Evolutionary conservation across 1,140 invertebrate species (phyloP).

Genomic region (Bilobella aurantiaca): DNA sequence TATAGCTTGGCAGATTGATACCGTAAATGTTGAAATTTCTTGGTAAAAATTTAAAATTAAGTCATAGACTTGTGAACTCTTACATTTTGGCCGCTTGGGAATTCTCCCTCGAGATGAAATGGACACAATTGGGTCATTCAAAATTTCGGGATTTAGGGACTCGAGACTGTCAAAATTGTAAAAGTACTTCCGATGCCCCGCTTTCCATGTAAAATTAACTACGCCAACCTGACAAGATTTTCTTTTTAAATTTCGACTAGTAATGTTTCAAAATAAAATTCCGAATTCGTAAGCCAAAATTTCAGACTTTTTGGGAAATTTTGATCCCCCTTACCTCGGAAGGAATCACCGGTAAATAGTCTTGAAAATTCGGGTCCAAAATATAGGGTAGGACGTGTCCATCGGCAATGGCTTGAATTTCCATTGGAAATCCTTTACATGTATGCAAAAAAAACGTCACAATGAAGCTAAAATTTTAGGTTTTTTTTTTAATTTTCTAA

Average conservation of each 20-base stretch:
- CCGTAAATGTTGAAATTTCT: constrained; percentile 10
- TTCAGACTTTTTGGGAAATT: neutral
- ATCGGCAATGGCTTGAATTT: constrained; percentile 77
- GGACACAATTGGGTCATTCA: constrained; percentile 73
- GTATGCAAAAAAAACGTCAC: neutral
- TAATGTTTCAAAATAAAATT: too few species aligned
- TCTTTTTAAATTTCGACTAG: too few species aligned
- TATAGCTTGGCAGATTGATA: neutral
- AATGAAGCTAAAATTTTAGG: neutral
- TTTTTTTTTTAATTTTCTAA: neutral
- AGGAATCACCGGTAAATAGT: constrained; percentile 75
- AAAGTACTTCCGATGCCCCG: constrained; percentile 69
- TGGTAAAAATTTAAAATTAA: neutral
- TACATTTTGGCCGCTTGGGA: constrained; percentile 72
- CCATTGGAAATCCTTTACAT: constrained; percentile 62
- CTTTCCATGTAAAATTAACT: constrained; percentile 87
- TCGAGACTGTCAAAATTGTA: constrained; percentile 77
- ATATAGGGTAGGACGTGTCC: constrained; percentile 73
- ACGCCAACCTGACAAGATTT: constrained; percentile 46
- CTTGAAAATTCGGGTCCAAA: constrained; percentile 76
- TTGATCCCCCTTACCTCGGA: constrained; percentile 56
- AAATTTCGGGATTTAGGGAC: constrained; percentile 68
- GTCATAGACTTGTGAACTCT: constrained; percentile 29
- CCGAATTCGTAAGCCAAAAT: too few species aligned
- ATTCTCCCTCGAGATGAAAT: constrained; percentile 73